Evolutionary conservation across 2,888 invertebrate species (phyloP).

Genomic region (Ceriagrion tenellum): DNA sequence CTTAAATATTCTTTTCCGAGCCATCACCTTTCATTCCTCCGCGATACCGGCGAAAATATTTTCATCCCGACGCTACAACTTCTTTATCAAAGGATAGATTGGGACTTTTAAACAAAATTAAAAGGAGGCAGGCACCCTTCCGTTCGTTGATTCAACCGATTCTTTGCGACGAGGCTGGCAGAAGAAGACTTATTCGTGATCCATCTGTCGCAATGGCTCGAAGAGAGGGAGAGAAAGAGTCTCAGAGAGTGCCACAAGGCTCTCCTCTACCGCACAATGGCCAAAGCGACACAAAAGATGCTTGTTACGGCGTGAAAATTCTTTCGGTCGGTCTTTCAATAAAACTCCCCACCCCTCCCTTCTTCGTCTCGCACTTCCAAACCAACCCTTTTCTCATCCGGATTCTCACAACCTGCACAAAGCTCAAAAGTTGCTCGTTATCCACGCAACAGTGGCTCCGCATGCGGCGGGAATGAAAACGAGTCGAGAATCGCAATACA

Average conservation of each 20-base stretch:
- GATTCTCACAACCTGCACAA: neutral
- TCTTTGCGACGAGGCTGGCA: neutral
- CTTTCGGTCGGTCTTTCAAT: neutral
- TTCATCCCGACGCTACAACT: conserved; percentile 46
- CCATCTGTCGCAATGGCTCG: conserved; percentile 44
- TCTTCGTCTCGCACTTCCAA: no score
- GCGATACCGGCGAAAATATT: conserved; percentile 47
- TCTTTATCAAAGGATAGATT: neutral
- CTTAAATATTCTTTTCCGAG: neutral
- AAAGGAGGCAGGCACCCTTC: neutral
- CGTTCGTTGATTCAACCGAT: conserved; percentile 47
- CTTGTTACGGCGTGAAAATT: conserved; percentile 64
- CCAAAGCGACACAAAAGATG: conserved; percentile 25
- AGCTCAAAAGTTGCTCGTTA: conserved; percentile 45
- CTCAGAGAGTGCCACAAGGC: neutral
- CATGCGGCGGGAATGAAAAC: neutral
- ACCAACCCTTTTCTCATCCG: neutral
- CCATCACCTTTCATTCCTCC: neutral
- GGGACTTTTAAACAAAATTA: conserved; percentile 33
- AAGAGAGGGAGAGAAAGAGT: neutral
- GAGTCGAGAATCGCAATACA: neutral
- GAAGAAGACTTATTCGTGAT: conserved; percentile 54
- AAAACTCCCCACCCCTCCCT: no score
- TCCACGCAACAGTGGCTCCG: conserved; percentile 48
- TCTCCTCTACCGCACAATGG: conserved; percentile 7